A percentile compares a stretch with the other conserved stretches of the same genome.
phyloP scores from a whole-genome alignment of 1,140 invertebrate genomes.

The Tetranychus urticae region DNA sequence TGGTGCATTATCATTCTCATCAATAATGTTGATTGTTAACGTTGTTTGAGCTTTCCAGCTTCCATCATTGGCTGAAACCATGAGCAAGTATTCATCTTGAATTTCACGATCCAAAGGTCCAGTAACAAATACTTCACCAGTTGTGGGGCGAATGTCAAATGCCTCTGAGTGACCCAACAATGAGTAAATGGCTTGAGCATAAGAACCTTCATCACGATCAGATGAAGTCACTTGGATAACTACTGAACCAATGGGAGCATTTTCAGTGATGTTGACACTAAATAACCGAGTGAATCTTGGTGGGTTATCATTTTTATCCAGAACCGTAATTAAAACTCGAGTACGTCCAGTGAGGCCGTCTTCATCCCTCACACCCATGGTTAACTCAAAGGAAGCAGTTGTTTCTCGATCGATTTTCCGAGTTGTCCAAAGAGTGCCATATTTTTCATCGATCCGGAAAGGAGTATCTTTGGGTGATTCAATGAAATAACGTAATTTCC shows the following conservation, averaged over 20 bases:
- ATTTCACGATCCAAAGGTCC: constrained; percentile 61
- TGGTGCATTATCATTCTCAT: constrained; percentile 84
- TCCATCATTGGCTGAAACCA: constrained; percentile 36
- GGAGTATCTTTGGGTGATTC: constrained; percentile 22
- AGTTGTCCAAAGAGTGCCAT: constrained; percentile 62
- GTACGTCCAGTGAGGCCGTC: constrained; percentile 39
- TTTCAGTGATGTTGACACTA: constrained; percentile 57
- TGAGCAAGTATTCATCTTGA: constrained; percentile 45
- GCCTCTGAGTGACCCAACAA: constrained; percentile 45
- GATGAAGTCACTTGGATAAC: constrained; percentile 65
- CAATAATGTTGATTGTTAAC: constrained; percentile 66
- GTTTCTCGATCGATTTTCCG: constrained; percentile 54
- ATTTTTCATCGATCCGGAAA: constrained; percentile 52
- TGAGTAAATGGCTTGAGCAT: constrained; percentile 52
- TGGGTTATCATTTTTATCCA: constrained; percentile 85
- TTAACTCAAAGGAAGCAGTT: constrained; percentile 39
- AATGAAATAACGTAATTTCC: constrained; percentile 50
- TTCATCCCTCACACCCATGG: constrained; percentile 62
- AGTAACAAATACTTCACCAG: constrained; percentile 50
- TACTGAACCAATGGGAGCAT: constrained; percentile 62
- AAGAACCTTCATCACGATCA: constrained; percentile 69
- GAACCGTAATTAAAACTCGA: constrained; percentile 44
- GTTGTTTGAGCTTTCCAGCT: constrained; percentile 58
- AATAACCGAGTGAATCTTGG: constrained; percentile 78
- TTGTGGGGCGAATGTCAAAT: constrained; percentile 51